Conservation (phyloP, 2,113 vertebrate genomes). For the Petrocephalus zakoni region DNA sequence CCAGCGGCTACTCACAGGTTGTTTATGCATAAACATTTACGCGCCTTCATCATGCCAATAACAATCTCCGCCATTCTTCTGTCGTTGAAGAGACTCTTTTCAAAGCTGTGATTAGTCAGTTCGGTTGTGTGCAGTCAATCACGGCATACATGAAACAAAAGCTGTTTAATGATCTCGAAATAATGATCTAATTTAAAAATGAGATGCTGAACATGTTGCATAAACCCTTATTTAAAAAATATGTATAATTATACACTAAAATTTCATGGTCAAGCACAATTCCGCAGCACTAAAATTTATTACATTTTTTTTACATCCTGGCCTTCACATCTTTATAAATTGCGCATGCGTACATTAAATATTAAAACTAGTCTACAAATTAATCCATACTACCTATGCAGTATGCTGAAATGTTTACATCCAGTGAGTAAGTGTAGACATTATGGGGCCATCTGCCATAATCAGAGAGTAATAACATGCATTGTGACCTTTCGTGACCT, state of each 20-base stretch:
- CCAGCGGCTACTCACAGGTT: not conserved
- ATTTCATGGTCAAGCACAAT: constrained; percentile 2
- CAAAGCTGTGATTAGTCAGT: not conserved
- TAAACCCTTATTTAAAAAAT: not conserved
- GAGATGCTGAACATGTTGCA: not conserved
- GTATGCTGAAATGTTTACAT: not conserved
- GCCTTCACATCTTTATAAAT: not conserved
- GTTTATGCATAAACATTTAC: not conserved
- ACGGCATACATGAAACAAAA: not conserved
- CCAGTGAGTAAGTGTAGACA: not conserved
- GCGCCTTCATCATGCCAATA: not conserved
- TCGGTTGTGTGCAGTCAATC: not conserved
- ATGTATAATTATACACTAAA: not conserved
- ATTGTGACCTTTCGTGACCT: not conserved
- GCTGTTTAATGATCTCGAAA: not conserved
- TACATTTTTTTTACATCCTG: not conserved
- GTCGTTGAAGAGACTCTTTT: not conserved
- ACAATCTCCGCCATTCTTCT: not conserved
- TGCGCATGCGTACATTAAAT: not conserved
- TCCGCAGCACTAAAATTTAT: not conserved
- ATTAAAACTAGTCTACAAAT: not conserved
- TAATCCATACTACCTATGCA: not conserved
- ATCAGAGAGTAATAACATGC: not conserved
- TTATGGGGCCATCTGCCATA: not conserved
- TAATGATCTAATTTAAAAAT: constrained; percentile 2